Evolutionary conservation across 2,888 invertebrate species (phyloP).

Genomic region (Polydrusus tereticollis): DNA sequence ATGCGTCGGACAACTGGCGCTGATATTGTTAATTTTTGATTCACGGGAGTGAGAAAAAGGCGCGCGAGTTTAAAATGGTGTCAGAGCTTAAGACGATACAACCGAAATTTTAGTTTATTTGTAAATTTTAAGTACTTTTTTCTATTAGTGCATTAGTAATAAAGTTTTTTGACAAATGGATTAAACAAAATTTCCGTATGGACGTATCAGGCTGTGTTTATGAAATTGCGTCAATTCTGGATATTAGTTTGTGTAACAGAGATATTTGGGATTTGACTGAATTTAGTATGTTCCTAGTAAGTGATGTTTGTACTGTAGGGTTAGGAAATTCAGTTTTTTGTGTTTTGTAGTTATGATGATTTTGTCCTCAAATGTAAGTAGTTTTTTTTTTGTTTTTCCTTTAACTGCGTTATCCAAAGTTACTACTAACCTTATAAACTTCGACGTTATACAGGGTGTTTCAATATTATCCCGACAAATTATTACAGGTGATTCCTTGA

Average conservation of each 20-base stretch:
- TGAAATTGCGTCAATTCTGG: conserved; percentile 29
- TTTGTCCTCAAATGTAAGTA: conserved; percentile 53
- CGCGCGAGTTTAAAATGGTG: conserved; percentile 24
- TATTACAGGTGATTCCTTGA: no score
- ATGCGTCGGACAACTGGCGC: conserved; percentile 13
- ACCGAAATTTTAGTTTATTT: conserved; percentile 14
- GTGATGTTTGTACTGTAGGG: conserved; percentile 48
- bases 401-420: background rate
- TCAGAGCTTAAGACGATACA: background rate
- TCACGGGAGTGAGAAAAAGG: conserved; percentile 25
- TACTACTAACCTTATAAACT: background rate
- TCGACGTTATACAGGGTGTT: no score
- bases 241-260: conserved; percentile 36
- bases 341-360: conserved; percentile 51
- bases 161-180: conserved; percentile 9
- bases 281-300: conserved; percentile 51
- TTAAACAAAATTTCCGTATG: conserved; percentile 21
- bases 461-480: no score
- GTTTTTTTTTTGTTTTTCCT: conserved; percentile 27
- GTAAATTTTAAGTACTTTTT: background rate
- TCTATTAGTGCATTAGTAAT: background rate
- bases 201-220: conserved; percentile 28
- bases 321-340: conserved; percentile 45
- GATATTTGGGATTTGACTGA: conserved; percentile 48
- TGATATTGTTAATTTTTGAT: conserved; percentile 20